Base-by-base conservation (phyloP, 64 coral and sea anemone genomes). In the Astreopora myriophthalma region DNA sequence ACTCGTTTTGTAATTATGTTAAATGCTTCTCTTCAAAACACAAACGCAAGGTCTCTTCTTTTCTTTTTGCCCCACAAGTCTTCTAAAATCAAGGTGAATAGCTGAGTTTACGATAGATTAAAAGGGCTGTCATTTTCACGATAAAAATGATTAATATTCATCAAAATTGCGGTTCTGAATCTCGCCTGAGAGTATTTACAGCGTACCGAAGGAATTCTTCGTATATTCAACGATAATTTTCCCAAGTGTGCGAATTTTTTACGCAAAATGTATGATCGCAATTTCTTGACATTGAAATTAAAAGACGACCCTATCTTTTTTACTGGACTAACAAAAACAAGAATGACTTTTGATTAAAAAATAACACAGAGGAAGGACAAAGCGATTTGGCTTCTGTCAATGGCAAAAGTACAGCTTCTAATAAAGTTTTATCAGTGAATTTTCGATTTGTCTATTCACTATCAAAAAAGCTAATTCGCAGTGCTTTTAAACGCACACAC, bases 131-230 rank as follows among this genome's bases (percentile, higher is more conserved):
- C 79, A 83, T 83, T 83, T 83, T 83, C 52, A 64, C 61, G 79
- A 83, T 83, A 83, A 83, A 83, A 60, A 83, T n/a, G 64, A 83
- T 83, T 83, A 83, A 83, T 83, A 83, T 83, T 83, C 79, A 83
- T 83, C 79, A 57, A 83, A 63, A 9, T 57, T 83, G 79, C 79
- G 79, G 79, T 83, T 83, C 79, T 19, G 79, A 83, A 83, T 83
- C 79, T 83, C 79, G 55, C 79, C 30, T 83, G 38, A 83, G 34
- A 64, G 79, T 83, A 83, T 83, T 83, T 83, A 63, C 79, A 83
- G 79, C 79, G 79, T 57, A 12, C 52, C 79, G 55, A 83, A 83
- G 57, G 58, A 83, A 83, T 38, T 83, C 33, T 83, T 38, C 79
- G 79, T 34, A 83, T 57, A 83, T 83, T 83, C 57, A 61, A 83